phyloP scores from a whole-genome alignment of 2,113 vertebrate species.

The Brachirus orientalis region DNA sequence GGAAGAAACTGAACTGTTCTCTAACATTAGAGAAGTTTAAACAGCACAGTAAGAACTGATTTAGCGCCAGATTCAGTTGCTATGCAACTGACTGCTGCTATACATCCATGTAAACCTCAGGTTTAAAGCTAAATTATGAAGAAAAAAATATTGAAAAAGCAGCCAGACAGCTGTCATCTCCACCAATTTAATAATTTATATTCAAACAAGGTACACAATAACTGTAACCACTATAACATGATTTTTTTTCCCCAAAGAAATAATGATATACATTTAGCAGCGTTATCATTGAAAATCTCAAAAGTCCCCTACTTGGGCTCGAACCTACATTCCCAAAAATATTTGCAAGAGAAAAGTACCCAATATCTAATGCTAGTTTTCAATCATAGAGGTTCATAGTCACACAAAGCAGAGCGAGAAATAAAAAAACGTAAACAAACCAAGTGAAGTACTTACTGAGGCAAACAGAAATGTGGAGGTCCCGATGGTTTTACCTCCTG shows the following conservation, averaged over 20 bases:
- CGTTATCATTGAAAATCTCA: too few relatives aligned
- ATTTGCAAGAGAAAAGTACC: not conserved
- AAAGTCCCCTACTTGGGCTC: too few relatives aligned
- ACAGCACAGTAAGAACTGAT: not conserved
- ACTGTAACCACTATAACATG: too few relatives aligned
- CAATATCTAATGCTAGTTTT: not conserved
- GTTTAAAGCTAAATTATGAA: not conserved
- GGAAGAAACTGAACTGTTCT: conserved; percentile 1
- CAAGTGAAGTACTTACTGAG: conserved; percentile 68
- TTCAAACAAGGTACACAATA: too few relatives aligned
- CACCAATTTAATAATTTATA: too few relatives aligned
- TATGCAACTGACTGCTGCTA: too few relatives aligned
- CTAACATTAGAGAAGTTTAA: conserved; percentile 15
- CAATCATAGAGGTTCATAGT: not conserved
- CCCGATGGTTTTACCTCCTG: conserved; percentile 78
- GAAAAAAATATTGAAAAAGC: too few relatives aligned
- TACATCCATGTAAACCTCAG: not conserved
- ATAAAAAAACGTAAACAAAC: too few relatives aligned
- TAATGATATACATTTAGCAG: too few relatives aligned
- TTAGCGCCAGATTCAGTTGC: not conserved
- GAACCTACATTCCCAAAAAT: not conserved
- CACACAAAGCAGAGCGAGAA: too few relatives aligned
- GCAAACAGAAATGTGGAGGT: conserved; percentile 50
- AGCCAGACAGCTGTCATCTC: too few relatives aligned
- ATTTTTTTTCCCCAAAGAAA: too few relatives aligned